Base-by-base conservation (phyloP, 2,113 vertebrate species). In the Lonchura striata region DNA sequence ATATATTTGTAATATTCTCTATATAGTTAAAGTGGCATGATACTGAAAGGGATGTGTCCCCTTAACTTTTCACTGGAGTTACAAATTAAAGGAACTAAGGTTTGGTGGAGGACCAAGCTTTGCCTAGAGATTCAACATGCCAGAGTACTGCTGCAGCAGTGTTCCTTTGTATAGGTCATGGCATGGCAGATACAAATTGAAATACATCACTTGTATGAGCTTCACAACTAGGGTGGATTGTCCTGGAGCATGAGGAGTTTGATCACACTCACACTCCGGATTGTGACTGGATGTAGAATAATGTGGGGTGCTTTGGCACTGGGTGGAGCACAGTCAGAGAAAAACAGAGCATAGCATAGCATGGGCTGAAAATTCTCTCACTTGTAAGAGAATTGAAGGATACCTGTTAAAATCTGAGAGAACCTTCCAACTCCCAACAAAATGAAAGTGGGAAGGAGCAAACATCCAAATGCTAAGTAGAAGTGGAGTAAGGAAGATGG, bases 151-250 rank as follows among this genome's bases (percentile, higher is more conserved):
- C 41, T 56, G 30, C n/a, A 71, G 3, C 0, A 1, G 7, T 35
- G 31, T 30, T n/a, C 47, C 35, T 54, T 50, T 56, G 44, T 20
- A 5, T 3, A 28, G 23, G 57, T 65, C 31, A 50, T 72, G 54
- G 68, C 31, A 50, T 72, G 54, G 68, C 41, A 80, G 37, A 61
- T 49, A 21, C 59, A 60, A 11, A 39, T 17, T 71, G 70, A 64
- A 75, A 75, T 49, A 16, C 19, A 11, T 71, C 27, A 20, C 44
- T 68, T 0, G 0, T n/a, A 8, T 35, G 69, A 66, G 61, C 44
- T 72, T 60, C 18, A 7, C 1, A 0, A 25, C 13, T 39, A 9
- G 44, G 23, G 14, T 66, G 28, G 46, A 8, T 78, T 71, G 27
- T 53, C 72, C 60, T 56, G 70, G 24, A 90, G 53, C 41, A 52